Conservation (phyloP, 2,888 invertebrate genomes). For the Phlogophora meticulosa region DNA sequence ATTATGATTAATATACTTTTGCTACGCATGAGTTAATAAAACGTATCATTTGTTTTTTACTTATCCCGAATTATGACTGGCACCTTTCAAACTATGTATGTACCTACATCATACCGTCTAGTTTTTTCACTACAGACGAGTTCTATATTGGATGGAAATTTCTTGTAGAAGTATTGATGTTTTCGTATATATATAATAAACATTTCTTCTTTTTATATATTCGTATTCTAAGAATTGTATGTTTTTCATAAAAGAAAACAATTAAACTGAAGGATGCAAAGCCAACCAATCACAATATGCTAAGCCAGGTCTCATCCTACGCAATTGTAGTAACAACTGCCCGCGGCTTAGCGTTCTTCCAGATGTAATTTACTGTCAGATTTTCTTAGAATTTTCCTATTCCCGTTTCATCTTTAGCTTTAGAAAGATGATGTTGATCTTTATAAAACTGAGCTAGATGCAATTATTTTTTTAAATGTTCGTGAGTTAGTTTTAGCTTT, state of each 20-base stretch:
- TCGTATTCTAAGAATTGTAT: neutral
- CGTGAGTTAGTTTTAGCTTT: no score
- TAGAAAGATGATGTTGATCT: neutral
- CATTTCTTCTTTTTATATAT: neutral
- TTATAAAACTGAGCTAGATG: neutral
- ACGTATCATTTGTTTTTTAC: no score
- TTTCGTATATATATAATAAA: no score
- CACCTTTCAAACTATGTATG: no score
- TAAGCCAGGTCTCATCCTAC: neutral
- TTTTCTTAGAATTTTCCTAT: neutral
- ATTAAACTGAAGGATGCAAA: constrained; percentile 8
- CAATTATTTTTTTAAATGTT: neutral
- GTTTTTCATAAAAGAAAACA: constrained; percentile 11
- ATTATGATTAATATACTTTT: no score
- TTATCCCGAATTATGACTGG: no score
- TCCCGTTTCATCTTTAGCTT: neutral
- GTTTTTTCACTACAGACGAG: no score
- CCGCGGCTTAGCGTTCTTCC: neutral
- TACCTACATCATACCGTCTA: no score
- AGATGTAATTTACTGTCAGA: constrained; percentile 7
- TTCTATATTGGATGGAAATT: neutral
- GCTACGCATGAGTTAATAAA: no score
- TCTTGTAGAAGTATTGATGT: neutral
- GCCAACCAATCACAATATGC: constrained; percentile 10
- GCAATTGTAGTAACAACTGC: constrained; percentile 5